Base-by-base conservation (phyloP, 1,140 invertebrate genomes). In the Drosophila ananassae region DNA sequence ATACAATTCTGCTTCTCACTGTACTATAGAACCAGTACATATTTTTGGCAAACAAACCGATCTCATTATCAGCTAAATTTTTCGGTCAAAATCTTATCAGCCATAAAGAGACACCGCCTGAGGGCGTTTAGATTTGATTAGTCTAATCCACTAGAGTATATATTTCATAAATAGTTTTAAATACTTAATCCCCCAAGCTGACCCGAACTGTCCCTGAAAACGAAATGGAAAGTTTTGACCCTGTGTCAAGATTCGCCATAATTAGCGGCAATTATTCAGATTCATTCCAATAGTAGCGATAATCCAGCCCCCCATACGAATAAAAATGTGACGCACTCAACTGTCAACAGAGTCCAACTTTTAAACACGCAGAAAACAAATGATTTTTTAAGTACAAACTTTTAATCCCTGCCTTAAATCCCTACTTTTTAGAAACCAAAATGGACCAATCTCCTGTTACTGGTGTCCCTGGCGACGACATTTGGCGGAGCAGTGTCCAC, bases 401-500 rank as follows among this genome's bases (percentile, higher is more conserved):
- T 4, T 28, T 28, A 28, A 28, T 28, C 7, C 24, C 17, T 9
- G 24, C 24, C 39, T 47, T 7, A 12, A 8, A 22, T 32, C 2
- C 25, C 55, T 34, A 7, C 3, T 3, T 59, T 54, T 8, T 64
- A 91, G 90, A 79, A 77, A 67, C 60, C 58, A 7, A 30, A 64
- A 89, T 91, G 90, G 90, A 69, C 71, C 9, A 79, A 76, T 12
- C 71, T 91, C 3, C 44, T 91, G 12, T 34, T 84, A 22, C 22
- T 90, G 39, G 77, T 91, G 17, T 71, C 89, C 13, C 74, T 89
- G 58, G 90, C 90, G 6, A 95, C 96, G 32, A 97, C 96, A 12
- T 74, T 98, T 13, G 97, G 97, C 32, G 95, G 95, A 10, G 97
- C 97, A 7, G 92, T 98, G 52, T 96, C 97, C 56, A 95, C 97